Evolutionary conservation across 2,888 invertebrate genomes (phyloP).

Genomic region (Volucella inflata): DNA sequence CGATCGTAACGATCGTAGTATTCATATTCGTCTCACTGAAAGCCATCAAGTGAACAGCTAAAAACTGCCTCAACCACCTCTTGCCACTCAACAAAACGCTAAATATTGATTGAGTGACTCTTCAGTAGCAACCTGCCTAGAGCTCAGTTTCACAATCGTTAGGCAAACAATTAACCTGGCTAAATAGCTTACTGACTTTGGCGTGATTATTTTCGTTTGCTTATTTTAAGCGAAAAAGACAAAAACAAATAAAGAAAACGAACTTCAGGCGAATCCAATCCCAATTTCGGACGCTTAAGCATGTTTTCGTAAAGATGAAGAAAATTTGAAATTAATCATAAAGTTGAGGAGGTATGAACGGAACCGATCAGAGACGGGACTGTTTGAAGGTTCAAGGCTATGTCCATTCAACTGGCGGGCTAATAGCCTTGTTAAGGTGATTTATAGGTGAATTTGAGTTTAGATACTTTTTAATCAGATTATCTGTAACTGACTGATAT

Average conservation of each 20-base stretch:
- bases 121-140: conserved; percentile 48
- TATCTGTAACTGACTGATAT: background rate
- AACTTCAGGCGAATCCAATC: conserved; percentile 3
- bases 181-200: conserved; percentile 52
- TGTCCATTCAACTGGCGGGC: conserved; percentile 11
- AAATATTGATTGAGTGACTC: conserved; percentile 57
- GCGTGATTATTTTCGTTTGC: conserved; percentile 28
- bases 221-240: conserved; percentile 1
- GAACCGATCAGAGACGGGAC: background rate
- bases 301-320: conserved; percentile 15
- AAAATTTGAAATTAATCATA: conserved; percentile 51
- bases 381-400: conserved; percentile 34
- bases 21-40: background rate
- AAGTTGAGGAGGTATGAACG: background rate
- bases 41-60: conserved; percentile 28
- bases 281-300: conserved; percentile 9
- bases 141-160: conserved; percentile 22
- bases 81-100: background rate
- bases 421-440: conserved; percentile 51
- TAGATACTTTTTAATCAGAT: conserved; percentile 22
- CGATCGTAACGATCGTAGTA: conserved; percentile 23
- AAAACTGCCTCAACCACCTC: background rate
- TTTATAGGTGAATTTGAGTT: conserved; percentile 11
- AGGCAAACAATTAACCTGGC: conserved; percentile 43
- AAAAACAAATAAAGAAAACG: background rate